Percentiles rank a stretch among this genome's conserved stretches.
Evolutionary conservation across 2,113 vertebrate species (phyloP).

Genomic region (Xenopus borealis): DNA sequence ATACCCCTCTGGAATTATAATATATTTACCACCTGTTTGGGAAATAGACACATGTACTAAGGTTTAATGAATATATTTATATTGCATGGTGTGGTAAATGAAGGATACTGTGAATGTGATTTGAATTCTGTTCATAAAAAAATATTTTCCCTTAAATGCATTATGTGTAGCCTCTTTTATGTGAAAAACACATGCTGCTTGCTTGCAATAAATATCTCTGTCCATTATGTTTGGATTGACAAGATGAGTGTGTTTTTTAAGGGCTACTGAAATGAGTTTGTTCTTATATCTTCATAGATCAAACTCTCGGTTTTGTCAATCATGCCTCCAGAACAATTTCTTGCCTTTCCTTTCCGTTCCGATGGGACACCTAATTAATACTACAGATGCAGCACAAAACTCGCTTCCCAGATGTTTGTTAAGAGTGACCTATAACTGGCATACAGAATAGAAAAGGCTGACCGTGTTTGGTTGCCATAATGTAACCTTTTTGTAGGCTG

Average conservation of each 20-base stretch:
- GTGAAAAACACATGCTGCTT: background rate
- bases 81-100: too few relatives aligned
- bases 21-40: too few relatives aligned
- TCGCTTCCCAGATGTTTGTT: conserved; percentile 47
- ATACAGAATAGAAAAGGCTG: conserved; percentile 28
- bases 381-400: conserved; percentile 48
- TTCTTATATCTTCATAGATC: conserved; percentile 57
- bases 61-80: too few relatives aligned
- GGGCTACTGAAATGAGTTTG: conserved; percentile 56
- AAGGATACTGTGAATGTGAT: too few relatives aligned
- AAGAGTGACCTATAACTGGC: conserved; percentile 43
- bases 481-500: conserved; percentile 31
- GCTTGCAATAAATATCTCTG: background rate
- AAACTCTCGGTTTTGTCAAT: conserved; percentile 54
- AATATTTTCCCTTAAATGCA: too few relatives aligned
- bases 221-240: background rate
- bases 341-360: conserved; percentile 41
- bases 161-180: too few relatives aligned
- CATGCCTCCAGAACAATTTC: conserved; percentile 49
- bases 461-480: background rate
- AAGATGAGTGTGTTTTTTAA: conserved; percentile 15
- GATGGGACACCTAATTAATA: conserved; percentile 54
- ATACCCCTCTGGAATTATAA: too few relatives aligned
- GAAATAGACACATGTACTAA: too few relatives aligned
- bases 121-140: too few relatives aligned